phyloP scores from a whole-genome alignment of 2,888 invertebrate species.

The Aphrophora alni region DNA sequence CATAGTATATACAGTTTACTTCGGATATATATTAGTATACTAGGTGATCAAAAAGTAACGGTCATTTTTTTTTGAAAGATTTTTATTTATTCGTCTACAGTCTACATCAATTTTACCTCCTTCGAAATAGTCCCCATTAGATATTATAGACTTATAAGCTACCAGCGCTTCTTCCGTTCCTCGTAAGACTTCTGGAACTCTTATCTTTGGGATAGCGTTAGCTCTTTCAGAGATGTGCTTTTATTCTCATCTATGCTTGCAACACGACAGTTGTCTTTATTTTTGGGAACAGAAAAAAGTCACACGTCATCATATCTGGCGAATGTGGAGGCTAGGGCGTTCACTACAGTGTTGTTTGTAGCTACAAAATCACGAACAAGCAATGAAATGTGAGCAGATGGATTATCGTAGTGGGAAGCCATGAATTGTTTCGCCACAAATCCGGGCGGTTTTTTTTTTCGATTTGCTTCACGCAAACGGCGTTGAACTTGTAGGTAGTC shows the following conservation, averaged over 20 bases:
- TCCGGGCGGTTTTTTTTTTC: slow-evolving; percentile 24
- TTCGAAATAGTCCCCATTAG: too few species aligned
- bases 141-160: slow-evolving; percentile 47
- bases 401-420: slow-evolving; percentile 30
- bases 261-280: slow-evolving; percentile 45
- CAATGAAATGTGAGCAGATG: slow-evolving; percentile 32
- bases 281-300: slow-evolving; percentile 49
- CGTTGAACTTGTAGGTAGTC: not conserved
- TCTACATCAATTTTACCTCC: slow-evolving; percentile 25
- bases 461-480: slow-evolving; percentile 42
- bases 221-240: slow-evolving; percentile 57
- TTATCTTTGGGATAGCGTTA: slow-evolving; percentile 68
- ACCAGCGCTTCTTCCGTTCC: slow-evolving; percentile 51
- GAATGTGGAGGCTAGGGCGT: slow-evolving; percentile 38
- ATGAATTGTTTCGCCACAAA: slow-evolving; percentile 36
- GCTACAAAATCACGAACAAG: slow-evolving; percentile 37
- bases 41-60: not conserved
- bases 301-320: slow-evolving; percentile 45
- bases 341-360: slow-evolving; percentile 45
- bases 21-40: too few species aligned
- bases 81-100: not conserved
- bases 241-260: too few species aligned
- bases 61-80: not conserved
- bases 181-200: slow-evolving; percentile 45
- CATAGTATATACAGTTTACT: too few species aligned